phyloP scores from a whole-genome alignment of 2,888 invertebrate species.

The Luperina testacea region DNA sequence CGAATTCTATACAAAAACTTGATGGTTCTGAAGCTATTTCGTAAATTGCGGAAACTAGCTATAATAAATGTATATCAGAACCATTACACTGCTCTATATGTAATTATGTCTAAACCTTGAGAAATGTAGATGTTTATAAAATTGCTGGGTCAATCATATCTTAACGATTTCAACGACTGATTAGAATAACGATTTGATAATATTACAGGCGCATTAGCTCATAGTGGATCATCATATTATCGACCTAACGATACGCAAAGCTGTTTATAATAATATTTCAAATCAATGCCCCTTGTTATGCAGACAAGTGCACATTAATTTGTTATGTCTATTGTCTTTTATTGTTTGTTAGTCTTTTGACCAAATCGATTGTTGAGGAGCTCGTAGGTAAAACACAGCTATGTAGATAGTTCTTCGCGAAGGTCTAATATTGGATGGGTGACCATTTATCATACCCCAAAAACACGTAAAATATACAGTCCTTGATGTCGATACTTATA shows the following conservation, averaged over 20 bases:
- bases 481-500: not conserved
- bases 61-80: constrained; percentile 1
- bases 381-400: not conserved
- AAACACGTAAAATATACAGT: not conserved
- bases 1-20: not conserved
- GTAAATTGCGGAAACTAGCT: not conserved
- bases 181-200: constrained; percentile 29
- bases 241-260: constrained; percentile 24
- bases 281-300: constrained; percentile 27
- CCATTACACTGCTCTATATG: constrained; percentile 17
- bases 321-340: constrained; percentile 12
- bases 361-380: not conserved
- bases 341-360: not conserved
- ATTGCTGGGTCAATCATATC: constrained; percentile 45
- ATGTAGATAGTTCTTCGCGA: not conserved
- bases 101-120: constrained; percentile 27
- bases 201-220: constrained; percentile 39
- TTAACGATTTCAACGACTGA: constrained; percentile 31
- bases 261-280: constrained; percentile 32
- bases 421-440: not conserved
- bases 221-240: constrained; percentile 35
- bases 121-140: constrained; percentile 24
- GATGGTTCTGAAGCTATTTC: not conserved
- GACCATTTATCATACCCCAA: not conserved
- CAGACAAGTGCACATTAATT: constrained; percentile 12